Base-by-base conservation (phyloP, 2,113 vertebrate genomes). In the Siniperca chuatsi region DNA sequence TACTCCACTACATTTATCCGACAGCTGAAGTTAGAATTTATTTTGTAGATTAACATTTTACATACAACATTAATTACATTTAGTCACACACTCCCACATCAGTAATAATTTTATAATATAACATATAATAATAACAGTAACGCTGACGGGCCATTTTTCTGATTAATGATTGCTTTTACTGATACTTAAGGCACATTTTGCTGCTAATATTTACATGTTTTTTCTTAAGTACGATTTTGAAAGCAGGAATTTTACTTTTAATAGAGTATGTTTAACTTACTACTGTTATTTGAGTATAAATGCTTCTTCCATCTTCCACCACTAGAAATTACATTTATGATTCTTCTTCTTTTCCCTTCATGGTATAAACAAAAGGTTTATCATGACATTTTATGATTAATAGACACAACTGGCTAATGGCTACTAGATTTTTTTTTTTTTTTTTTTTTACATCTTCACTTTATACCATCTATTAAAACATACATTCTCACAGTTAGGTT, bases 401-500 rank as follows among this genome's bases (percentile, higher is more conserved):
- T 25, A 74, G n/a, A 57, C 11, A 15, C 2, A 46, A 61, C 15
- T 44, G 13, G 0, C 54, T 73, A 60, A 67, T 42, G 10, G 67
- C 5, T 78, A 8, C 64, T 54, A 21, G 1, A 67, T 46, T 65
- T 42, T 35, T 37, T 37, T 37, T 37, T 37, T 37, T 37, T 37
- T 33, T 37, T 33, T 65, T 7, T 58, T n/a, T n/a, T 0, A 35
- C 0, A 3, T 23, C 25, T 16, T 25, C 35, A 50, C 12, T 61
- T n/a, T 33, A 75, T 46, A 52, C 5, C 29, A 55, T 42, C 23
- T 16, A 46, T 74, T 70, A 6, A 44, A 50, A 48, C 60, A 62
- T 20, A 15, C 18, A 75, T 78, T 77, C 44, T 85, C 79, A 79
- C 82, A 20, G 70, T 75, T 64, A 18, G 23, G 33, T 70, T 66